Evolutionary conservation across 2,888 invertebrate genomes (phyloP).

Genomic region (Drosophila gaucha): DNA sequence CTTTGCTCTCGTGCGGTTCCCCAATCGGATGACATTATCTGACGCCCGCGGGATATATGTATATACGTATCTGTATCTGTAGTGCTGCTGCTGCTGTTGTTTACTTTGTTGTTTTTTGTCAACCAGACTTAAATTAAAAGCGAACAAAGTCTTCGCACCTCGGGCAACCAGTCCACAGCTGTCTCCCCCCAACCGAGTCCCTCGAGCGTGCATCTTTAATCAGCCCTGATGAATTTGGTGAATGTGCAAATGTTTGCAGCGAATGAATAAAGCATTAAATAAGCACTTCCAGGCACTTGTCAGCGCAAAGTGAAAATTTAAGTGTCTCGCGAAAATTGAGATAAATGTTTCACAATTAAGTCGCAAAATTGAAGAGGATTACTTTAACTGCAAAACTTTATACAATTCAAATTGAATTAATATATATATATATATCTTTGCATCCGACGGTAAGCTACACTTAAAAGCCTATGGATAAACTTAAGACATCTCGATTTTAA

Average conservation of each 20-base stretch:
- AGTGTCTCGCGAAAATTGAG: conserved; percentile 62
- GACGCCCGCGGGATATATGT: conserved; percentile 52
- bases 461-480: not conserved
- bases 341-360: conserved; percentile 65
- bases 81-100: conserved; percentile 15
- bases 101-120: conserved; percentile 29
- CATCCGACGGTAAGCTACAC: not conserved
- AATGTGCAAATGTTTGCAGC: conserved; percentile 75
- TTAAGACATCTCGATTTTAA: not conserved
- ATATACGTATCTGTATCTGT: not conserved
- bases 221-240: conserved; percentile 72
- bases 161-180: conserved; percentile 22
- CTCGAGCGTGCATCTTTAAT: conserved; percentile 69
- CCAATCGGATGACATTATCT: conserved; percentile 77
- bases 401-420: conserved; percentile 1
- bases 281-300: conserved; percentile 74
- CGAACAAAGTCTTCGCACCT: conserved; percentile 64
- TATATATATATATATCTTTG: not conserved
- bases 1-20: conserved; percentile 46
- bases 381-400: conserved; percentile 6
- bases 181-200: not conserved
- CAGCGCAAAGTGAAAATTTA: conserved; percentile 70
- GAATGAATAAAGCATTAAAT: conserved; percentile 74
- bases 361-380: conserved; percentile 36
- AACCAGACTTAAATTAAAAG: conserved; percentile 70